Evolutionary conservation across 2,888 invertebrate genomes (phyloP).

Genomic region (Drosophila pseudotalamancana): DNA sequence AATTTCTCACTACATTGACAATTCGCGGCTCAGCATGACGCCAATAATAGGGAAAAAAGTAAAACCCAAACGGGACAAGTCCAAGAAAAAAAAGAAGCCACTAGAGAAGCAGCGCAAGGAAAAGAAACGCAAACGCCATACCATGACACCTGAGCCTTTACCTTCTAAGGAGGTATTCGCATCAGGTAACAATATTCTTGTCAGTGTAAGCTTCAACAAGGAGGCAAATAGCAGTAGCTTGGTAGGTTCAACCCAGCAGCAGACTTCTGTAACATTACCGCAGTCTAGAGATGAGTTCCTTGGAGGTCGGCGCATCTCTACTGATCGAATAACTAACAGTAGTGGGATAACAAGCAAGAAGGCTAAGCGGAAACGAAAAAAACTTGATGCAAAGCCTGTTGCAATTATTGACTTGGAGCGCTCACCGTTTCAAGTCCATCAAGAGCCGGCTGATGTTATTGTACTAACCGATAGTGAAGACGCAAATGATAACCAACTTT

Average conservation of each 20-base stretch:
- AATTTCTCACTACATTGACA: conserved; percentile 44
- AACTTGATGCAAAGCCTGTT: conserved; percentile 87
- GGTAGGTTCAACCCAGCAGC: conserved; percentile 66
- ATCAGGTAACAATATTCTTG: conserved; percentile 96
- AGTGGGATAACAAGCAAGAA: conserved; percentile 70
- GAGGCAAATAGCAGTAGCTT: conserved; percentile 75
- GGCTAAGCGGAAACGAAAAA: conserved; percentile 85
- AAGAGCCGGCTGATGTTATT: conserved; percentile 92
- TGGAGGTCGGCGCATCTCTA: conserved; percentile 69
- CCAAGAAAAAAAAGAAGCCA: conserved; percentile 83
- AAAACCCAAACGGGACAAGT: conserved; percentile 80
- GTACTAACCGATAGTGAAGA: conserved; percentile 93
- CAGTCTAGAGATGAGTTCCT: conserved; percentile 82
- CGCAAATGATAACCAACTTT: conserved; percentile 79
- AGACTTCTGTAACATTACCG: conserved; percentile 83
- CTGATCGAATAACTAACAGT: conserved; percentile 61
- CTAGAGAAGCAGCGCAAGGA: conserved; percentile 75
- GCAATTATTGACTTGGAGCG: conserved; percentile 94
- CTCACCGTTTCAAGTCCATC: conserved; percentile 93
- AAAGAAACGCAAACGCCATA: conserved; percentile 82
- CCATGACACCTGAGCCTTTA: conserved; percentile 84
- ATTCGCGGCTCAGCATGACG: conserved; percentile 50
- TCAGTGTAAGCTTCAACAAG: conserved; percentile 95
- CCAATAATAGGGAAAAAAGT: conserved; percentile 82
- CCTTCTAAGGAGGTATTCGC: conserved; percentile 96